Evolutionary conservation across 2,113 vertebrate species (phyloP), one percentile per base, ranked within the genome.

Genomic region (Pipra filicauda): DNA sequence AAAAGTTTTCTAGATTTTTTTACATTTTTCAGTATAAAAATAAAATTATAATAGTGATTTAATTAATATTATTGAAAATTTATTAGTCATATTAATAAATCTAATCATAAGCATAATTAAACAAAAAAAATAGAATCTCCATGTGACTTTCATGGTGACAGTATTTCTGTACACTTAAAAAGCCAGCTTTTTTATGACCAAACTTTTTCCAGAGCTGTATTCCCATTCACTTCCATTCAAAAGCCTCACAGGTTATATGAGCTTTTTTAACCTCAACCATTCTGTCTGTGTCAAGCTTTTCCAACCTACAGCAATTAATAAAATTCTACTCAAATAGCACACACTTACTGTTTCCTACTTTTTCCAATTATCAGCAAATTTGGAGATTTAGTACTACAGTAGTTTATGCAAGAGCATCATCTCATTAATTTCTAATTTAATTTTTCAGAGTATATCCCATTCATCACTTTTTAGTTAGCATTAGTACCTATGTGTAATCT

Each of bases 371-470:
- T 51, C 43, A 67, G 30, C 17, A 74, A 51, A 71, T 84, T 70
- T 88, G 44, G 41, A 91, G n/a, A 76, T 52, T 57, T 43, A 93
- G 24, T 93, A 44, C 10, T 4, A 52, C 14, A 61, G 3, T 39
- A 71, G 18, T 57, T 85, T 22, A 89, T 37, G 49, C 33, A 70
- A 87, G 23, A 71, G n/a, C 19, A 78, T 48, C 24, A 55, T 65
- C 54, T 54, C 48, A 57, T 57, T 89, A 73, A 75, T 76, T 75
- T 69, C 27, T 76, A 75, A 90, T 89, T 73, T 72, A 72, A 65
- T 72, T 89, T 79, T 71, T 72, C 66, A 57, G 78, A 67, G 13
- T 22, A 52, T 33, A 48, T 23, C 11, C 6, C 35, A 44, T 74
- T 89, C 7, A 54, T 35, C 0, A 0, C 4, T 74, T 67, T 55